Percentiles rank a stretch among this genome's conserved stretches.
phyloP scores from a whole-genome alignment of 2,113 vertebrate species.

The Xyrauchen texanus region DNA sequence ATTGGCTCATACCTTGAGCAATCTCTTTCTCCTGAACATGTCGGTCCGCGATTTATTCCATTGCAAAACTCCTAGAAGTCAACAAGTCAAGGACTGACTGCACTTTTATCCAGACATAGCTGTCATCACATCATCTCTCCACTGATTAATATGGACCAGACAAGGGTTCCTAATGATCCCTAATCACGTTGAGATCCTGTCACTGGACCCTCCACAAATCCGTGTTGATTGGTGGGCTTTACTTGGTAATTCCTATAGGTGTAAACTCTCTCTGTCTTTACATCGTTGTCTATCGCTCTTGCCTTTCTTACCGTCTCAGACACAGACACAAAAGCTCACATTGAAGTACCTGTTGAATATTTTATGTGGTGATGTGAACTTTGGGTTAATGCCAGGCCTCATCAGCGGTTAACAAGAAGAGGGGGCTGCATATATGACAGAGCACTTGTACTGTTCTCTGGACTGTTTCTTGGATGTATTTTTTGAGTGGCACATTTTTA shows the following conservation, averaged over 20 bases:
- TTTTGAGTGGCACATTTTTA: too few relatives aligned
- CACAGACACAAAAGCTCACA: conserved; percentile 27
- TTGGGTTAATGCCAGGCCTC: conserved; percentile 47
- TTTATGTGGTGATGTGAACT: conserved; percentile 50
- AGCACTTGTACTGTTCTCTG: background rate
- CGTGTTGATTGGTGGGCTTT: background rate
- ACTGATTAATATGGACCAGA: background rate
- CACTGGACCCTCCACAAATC: background rate
- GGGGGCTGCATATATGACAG: conserved; percentile 1
- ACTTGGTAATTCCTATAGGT: background rate
- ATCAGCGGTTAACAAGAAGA: conserved; percentile 51
- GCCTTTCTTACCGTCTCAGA: background rate
- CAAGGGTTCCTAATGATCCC: background rate
- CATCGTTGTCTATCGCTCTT: background rate
- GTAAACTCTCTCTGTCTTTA: background rate
- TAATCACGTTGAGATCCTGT: background rate
- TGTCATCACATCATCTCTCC: conserved; percentile 18
- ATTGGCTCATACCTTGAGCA: conserved; percentile 45
- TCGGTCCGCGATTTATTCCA: background rate
- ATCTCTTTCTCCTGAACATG: conserved; percentile 52
- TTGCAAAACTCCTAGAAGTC: background rate
- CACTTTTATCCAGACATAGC: background rate
- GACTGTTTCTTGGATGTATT: background rate
- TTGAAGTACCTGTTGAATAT: conserved; percentile 56
- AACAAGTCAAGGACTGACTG: background rate